Evolutionary conservation across 2,888 invertebrate genomes (phyloP).

Genomic region (Phlogophora meticulosa): DNA sequence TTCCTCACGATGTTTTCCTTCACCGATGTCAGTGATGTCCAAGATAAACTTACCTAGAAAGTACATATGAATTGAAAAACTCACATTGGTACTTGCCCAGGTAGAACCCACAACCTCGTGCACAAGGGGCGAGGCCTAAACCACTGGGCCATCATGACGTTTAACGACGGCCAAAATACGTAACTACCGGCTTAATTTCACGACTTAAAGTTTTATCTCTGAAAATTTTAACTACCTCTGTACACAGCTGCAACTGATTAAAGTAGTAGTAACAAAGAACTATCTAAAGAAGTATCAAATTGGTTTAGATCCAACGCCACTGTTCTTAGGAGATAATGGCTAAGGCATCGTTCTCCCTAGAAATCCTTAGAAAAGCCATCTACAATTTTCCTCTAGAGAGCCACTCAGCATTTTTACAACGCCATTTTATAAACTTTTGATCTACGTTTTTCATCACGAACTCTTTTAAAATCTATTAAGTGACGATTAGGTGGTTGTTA

Average conservation of each 20-base stretch:
- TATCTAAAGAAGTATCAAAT: constrained; percentile 20
- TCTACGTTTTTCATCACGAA: constrained; percentile 51
- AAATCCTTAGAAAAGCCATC: constrained; percentile 24
- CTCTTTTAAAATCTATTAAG: constrained; percentile 60
- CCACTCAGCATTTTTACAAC: constrained; percentile 45
- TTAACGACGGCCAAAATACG: constrained; percentile 7
- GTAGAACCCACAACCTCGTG: no score
- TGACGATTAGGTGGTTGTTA: constrained; percentile 50
- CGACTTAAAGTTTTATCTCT: constrained; percentile 41
- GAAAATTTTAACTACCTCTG: constrained; percentile 35
- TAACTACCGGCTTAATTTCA: constrained; percentile 28
- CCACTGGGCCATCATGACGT: no score
- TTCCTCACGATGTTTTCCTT: no score
- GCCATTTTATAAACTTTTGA: constrained; percentile 52
- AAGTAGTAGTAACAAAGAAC: constrained; percentile 22
- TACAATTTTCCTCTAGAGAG: constrained; percentile 13
- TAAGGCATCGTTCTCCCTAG: constrained; percentile 19
- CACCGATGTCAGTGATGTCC: no score
- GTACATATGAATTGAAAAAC: no score
- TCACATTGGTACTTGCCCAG: no score
- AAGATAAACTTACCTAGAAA: no score
- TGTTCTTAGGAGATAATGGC: constrained; percentile 24
- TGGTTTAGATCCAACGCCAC: constrained; percentile 21
- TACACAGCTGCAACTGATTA: constrained; percentile 42
- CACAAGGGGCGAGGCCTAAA: no score